Evolutionary conservation across 2,888 invertebrate genomes (phyloP), one percentile per base, ranked within the genome.

Genomic region (Leptinotarsa peninsularis): DNA sequence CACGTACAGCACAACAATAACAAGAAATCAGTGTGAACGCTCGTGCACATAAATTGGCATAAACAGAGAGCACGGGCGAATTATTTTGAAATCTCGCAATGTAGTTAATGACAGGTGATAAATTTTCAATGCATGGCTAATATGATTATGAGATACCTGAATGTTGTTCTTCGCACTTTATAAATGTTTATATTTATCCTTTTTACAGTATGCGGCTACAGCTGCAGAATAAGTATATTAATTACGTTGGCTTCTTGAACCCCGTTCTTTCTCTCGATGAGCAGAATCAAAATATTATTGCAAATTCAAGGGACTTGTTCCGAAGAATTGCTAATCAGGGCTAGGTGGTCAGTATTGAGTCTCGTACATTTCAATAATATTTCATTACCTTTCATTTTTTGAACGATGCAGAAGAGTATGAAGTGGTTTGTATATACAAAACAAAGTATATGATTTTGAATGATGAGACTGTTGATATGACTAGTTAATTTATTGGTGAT

Each of bases 81-180:
- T 80, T 80, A 81, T 80, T 81, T 80, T 78, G 79, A 80, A 81
- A 79, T 78, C 79, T 75, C 76, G 78, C 81, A 78, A 79, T 80
- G 81, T 80, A 76, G 79, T 69, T 76, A 76, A 78, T 75, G 81
- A 82, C 80, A 81, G 81, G 81, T 78, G 78, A 81, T 82, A 82
- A 82, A 82, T 82, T 80, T 76, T 77, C 76, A 68, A 77, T 77
- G 80, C 81, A 82, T 79, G 72, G 79, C 80, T 81, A 82, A 82
- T 82, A 82, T 82, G 80, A 82, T 82, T 82, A 81, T 81, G 78
- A 82, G 81, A 79, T 80, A 76, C 79, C 76, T 77, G 80, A 80
- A 82, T 80, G 81, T 81, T 82, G 81, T 81, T 81, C 80, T 82
- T 82, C 81, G 79, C 81, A 81, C 81, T 82, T 81, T 80, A 80